Evolutionary conservation across 2,113 vertebrate genomes (phyloP).

Genomic region (Pyrgilauda ruficollis): DNA sequence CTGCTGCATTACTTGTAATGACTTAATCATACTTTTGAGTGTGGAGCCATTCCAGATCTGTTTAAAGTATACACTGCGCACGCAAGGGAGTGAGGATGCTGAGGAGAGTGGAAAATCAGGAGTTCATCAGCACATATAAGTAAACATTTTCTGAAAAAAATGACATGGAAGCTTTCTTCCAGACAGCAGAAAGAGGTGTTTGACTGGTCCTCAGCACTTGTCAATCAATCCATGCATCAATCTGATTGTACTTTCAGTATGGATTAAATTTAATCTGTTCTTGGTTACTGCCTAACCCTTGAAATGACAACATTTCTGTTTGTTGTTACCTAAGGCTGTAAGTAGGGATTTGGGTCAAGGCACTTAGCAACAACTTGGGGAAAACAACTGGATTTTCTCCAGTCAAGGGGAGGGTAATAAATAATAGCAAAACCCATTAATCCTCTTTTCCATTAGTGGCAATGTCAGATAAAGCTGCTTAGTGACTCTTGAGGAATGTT

Average conservation of each 20-base stretch:
- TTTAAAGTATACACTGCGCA: background rate
- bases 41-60: background rate
- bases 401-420: background rate
- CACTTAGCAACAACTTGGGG: background rate
- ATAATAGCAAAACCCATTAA: background rate
- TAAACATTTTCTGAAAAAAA: background rate
- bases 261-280: background rate
- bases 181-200: background rate
- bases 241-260: background rate
- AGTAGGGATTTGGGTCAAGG: background rate
- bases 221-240: background rate
- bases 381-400: background rate
- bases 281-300: background rate
- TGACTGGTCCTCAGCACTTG: background rate
- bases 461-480: conserved; percentile 11
- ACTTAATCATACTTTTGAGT: background rate
- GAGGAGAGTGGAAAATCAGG: background rate
- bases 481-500: background rate
- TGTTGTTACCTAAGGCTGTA: background rate
- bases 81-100: background rate
- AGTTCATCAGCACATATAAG: background rate
- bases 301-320: background rate
- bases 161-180: background rate
- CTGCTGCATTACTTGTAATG: background rate
- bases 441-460: conserved; percentile 15